Evolutionary conservation across 2,113 vertebrate genomes (phyloP), one percentile per base, ranked within the genome.

Genomic region (Manacus vitellinus): DNA sequence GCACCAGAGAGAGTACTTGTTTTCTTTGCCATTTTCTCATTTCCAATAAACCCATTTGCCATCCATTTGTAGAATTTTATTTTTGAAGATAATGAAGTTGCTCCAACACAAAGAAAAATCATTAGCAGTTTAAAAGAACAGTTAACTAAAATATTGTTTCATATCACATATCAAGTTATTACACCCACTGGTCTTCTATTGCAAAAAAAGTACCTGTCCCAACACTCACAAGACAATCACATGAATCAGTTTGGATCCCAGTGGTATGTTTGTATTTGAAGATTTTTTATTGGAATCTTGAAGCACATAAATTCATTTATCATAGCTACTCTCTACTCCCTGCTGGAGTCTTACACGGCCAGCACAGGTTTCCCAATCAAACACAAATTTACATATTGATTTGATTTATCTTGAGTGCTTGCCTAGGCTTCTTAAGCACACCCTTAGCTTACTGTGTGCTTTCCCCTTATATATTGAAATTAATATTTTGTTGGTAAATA

Each of bases 361-460:
- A 81, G 9, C 71, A 59, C 54, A 80, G 85, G 30, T 79, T 81
- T 70, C 52, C 77, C 78, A 75, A 10, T 92, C 73, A 87, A 96
- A 80, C 51, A 76, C 54, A 90, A 33, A 91, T 96, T 89, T 85
- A 55, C 65, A 55, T 83, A 39, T 41, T 94, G 85, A 88, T 81
- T 96, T 96, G 72, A 97, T 97, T 96, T 85, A 49, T 87, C 90
- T 76, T 93, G 83, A 94, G 33, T 16, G 4, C 39, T 93, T 94
- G 35, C 68, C 33, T 65, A 27, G 22, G 41, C 25, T 87, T 86
- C 18, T 59, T 61, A 63, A 66, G 35, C 11, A 55, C 33, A 10
- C 7, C 18, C 56, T 84, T 80, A 14, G 8, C 72, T 68, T 78
- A 17, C 33, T 52, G 9, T 51, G 14, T 10, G 28, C 16, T 70